Conservation (phyloP, 2,888 invertebrate species). For the Marronus borbonicus region DNA sequence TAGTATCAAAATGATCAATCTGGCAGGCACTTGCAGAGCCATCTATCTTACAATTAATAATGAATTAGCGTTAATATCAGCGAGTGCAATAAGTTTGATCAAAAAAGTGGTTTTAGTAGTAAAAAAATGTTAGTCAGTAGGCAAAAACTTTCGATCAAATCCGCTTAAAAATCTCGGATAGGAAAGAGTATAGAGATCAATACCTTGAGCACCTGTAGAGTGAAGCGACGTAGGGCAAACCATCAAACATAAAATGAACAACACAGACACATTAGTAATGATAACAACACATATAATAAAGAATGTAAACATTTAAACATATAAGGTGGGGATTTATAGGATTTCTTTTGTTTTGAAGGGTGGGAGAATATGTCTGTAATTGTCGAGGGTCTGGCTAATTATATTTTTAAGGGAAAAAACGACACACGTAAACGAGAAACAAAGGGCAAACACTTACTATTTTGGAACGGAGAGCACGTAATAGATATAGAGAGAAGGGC, state of each 20-base stretch:
- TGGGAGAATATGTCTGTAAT: not conserved
- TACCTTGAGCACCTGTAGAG: conserved; percentile 73
- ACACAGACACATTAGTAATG: conserved; percentile 69
- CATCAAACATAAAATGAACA: conserved; percentile 71
- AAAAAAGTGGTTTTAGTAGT: conserved; percentile 49
- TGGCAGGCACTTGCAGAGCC: conserved; percentile 23
- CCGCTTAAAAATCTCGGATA: conserved; percentile 28
- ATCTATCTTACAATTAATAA: not conserved
- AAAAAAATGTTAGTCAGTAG: conserved; percentile 54
- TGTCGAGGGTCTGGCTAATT: not conserved
- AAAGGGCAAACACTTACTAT: conserved; percentile 15
- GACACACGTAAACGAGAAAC: conserved; percentile 15
- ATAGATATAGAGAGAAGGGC: conserved; percentile 9
- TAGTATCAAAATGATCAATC: not conserved
- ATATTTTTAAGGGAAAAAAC: not conserved
- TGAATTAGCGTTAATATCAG: conserved; percentile 8
- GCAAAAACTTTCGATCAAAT: conserved; percentile 4
- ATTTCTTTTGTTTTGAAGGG: too few species aligned
- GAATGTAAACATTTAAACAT: conserved; percentile 49
- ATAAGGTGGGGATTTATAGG: not conserved
- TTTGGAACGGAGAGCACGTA: not conserved
- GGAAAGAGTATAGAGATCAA: conserved; percentile 60
- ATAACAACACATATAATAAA: conserved; percentile 41
- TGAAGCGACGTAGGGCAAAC: conserved; percentile 69
- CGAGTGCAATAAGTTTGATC: not conserved